Evolutionary conservation across 2,797 vertebrate species (phyloP), one percentile per base, ranked within the genome.

Genomic region (Alfaro cultratus): DNA sequence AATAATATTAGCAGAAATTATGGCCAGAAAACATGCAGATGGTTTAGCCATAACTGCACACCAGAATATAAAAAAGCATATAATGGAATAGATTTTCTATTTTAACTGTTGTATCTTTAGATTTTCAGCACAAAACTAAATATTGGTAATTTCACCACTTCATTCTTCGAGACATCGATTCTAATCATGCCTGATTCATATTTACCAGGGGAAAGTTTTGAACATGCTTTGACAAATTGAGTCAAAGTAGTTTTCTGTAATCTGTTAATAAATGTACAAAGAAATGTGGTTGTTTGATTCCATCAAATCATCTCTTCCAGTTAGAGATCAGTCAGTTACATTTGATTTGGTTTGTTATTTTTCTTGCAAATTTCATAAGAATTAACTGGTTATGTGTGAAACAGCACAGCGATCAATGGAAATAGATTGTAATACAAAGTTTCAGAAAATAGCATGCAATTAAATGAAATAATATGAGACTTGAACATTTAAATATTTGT

Each of bases 331-430:
- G 67, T 34, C 60, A 41, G 67, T 11, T 70, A 70, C 23, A 41
- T 43, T 43, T 43, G 4, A 41, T 15, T 45, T 43, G 12, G 31
- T 45, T 70, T 45, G 68, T 45, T 45, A 29, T n/a, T n/a, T 70
- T 70, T 70, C 67, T 43, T n/a, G 21, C 15, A 70, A 43, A 70
- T 41, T 43, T 70, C 36, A 15, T n/a, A n/a, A 70, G 67, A 70
- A 43, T 41, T 23, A 68, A 68, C 9, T 23, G 9, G 8, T 11
- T 18, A 68, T 41, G 36, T 68, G 8, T 68, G 64, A 41, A 68
- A 23, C 9, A 34, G 5, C 57, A 31, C 6, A 18, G 21, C 1
- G 1, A 36, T 23, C 21, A 11, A 41, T 26, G 36, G 4, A 68
- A 70, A n/a, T n/a, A 15, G 23, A 43, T 11, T 41, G 10, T 15